Conservation (phyloP, 2,888 invertebrate genomes). For the Clistopyga incitator region DNA sequence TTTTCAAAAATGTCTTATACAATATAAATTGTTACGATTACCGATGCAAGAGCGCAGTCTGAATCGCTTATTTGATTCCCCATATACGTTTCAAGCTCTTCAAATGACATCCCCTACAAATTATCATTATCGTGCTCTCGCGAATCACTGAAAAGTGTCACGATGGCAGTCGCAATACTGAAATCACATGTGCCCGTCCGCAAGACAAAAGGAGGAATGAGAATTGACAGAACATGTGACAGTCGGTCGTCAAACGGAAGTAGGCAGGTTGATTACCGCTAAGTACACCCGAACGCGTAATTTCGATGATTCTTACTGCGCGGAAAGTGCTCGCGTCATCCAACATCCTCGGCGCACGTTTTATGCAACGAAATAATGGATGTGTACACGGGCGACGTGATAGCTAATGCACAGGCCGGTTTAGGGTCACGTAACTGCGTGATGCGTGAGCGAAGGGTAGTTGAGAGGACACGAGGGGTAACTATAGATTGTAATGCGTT, state of each 20-base stretch:
- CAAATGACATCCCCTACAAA: not conserved
- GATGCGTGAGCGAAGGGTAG: conserved; percentile 61
- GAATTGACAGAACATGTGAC: conserved; percentile 41
- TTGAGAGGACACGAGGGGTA: conserved; percentile 33
- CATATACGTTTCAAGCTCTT: not conserved
- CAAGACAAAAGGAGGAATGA: conserved; percentile 31
- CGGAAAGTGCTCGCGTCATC: conserved; percentile 35
- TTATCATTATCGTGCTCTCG: not conserved
- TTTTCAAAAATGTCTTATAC: not conserved
- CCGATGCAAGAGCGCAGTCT: not conserved
- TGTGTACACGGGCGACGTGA: conserved; percentile 69
- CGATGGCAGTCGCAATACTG: not conserved
- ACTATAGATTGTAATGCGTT: conserved; percentile 60
- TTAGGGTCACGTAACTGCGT: conserved; percentile 59
- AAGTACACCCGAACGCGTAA: conserved; percentile 11
- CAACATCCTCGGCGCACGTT: conserved; percentile 62
- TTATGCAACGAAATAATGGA: conserved; percentile 80
- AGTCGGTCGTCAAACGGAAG: conserved; percentile 34
- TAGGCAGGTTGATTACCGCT: conserved; percentile 48
- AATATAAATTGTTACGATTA: not conserved
- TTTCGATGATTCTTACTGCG: conserved; percentile 49
- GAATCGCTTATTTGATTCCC: not conserved
- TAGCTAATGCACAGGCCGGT: conserved; percentile 80
- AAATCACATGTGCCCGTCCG: not conserved
- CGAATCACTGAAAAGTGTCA: not conserved